phyloP scores from a whole-genome alignment of 2,113 vertebrate species.

The Gavia stellata region DNA sequence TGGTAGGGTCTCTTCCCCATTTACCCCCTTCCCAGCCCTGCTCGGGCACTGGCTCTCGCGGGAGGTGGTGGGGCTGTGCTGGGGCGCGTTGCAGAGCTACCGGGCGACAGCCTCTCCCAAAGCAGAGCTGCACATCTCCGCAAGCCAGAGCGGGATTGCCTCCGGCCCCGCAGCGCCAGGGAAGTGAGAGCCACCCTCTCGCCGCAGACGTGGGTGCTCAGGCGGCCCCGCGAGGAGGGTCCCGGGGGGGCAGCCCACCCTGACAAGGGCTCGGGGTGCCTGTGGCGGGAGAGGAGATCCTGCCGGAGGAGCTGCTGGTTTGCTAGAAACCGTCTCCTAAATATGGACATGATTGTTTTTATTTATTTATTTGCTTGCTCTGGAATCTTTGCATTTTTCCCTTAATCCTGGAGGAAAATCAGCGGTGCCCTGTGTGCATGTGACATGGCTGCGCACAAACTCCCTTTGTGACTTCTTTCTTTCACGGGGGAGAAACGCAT shows the following conservation, averaged over 20 bases:
- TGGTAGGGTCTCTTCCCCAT: neutral
- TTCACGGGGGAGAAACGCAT: neutral
- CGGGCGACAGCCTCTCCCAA: rapidly evolving
- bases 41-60: rapidly evolving
- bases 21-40: rapidly evolving
- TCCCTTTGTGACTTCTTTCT: slow-evolving; percentile 45
- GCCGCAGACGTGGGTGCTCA: rapidly evolving
- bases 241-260: neutral
- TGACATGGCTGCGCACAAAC: neutral
- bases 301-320: neutral
- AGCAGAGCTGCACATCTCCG: neutral
- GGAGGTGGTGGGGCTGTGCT: neutral
- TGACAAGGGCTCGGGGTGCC: neutral
- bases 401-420: neutral
- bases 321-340: neutral
- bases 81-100: neutral
- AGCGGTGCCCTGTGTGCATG: neutral
- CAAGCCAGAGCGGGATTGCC: neutral
- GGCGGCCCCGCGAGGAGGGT: neutral
- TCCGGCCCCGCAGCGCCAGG: rapidly evolving
- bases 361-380: neutral
- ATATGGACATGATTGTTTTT: neutral
- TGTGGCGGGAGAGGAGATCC: neutral
- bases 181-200: rapidly evolving
- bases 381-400: slow-evolving; percentile 5